Evolutionary conservation across 2,888 invertebrate genomes (phyloP).

Genomic region (Apodemia mormo): DNA sequence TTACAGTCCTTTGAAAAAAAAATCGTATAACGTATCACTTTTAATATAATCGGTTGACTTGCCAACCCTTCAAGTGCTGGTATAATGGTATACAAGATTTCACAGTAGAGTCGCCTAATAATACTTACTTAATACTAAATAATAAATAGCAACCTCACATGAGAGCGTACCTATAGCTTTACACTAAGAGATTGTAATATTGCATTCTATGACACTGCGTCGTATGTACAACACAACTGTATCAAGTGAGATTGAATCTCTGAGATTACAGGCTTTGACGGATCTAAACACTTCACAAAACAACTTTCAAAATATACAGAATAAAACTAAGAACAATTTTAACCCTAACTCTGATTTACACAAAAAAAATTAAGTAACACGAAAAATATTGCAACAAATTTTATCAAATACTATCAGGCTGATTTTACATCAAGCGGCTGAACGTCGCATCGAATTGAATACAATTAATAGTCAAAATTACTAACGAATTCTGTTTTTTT

Average conservation of each 20-base stretch:
- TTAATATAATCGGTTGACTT: slow-evolving; percentile 66
- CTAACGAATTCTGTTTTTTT: slow-evolving; percentile 42
- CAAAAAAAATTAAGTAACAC: slow-evolving; percentile 72
- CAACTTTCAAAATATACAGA: slow-evolving; percentile 74
- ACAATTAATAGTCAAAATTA: slow-evolving; percentile 36
- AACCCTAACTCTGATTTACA: slow-evolving; percentile 74
- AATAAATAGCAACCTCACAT: slow-evolving; percentile 77
- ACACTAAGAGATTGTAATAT: slow-evolving; percentile 77
- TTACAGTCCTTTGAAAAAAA: slow-evolving; percentile 78
- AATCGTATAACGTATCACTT: slow-evolving; percentile 68
- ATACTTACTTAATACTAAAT: slow-evolving; percentile 77
- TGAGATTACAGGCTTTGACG: slow-evolving; percentile 73
- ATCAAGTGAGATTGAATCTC: slow-evolving; percentile 75
- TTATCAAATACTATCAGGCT: slow-evolving; percentile 51
- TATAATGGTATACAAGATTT: slow-evolving; percentile 78
- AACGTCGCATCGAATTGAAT: slow-evolving; percentile 23
- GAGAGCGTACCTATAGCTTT: slow-evolving; percentile 73
- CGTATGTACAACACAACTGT: slow-evolving; percentile 64
- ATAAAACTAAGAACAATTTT: slow-evolving; percentile 57
- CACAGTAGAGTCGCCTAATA: slow-evolving; percentile 74
- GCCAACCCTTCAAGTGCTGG: slow-evolving; percentile 67
- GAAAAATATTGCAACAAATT: slow-evolving; percentile 74
- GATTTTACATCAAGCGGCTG: slow-evolving; percentile 24
- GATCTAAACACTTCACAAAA: slow-evolving; percentile 57
- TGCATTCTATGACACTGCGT: slow-evolving; percentile 61